These are phyloP conservation scores for Oligia fasciuncula DNA, from an alignment of 2,888 invertebrate genomes.

Conservation along the genomic window DNA sequence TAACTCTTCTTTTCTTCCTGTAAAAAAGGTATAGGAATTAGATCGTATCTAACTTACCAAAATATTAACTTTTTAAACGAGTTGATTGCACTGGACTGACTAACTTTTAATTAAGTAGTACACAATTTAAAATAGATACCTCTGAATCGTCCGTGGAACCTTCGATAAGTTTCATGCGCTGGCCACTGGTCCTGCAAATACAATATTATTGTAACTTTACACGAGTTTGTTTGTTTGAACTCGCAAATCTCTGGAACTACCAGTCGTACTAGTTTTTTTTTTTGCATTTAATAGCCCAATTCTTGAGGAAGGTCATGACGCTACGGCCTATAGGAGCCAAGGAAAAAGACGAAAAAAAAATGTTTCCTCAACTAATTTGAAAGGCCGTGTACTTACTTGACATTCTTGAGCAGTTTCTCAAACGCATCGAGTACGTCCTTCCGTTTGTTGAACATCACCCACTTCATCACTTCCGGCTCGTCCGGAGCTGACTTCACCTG, in stretches of 20 bases:
- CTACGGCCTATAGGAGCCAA: not conserved
- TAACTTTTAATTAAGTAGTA: not conserved
- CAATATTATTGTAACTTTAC: not conserved
- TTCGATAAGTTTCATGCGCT: constrained; percentile 46
- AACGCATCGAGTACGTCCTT: constrained; percentile 76
- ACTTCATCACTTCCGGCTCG: constrained; percentile 76
- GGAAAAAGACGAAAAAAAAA: too few relatives aligned
- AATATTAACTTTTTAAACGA: not conserved
- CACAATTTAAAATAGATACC: constrained; percentile 21
- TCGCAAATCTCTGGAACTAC: not conserved
- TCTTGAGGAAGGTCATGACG: not conserved
- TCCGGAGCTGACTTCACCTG: constrained; percentile 71
- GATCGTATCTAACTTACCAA: not conserved
- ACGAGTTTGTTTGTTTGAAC: not conserved
- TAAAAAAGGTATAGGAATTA: not conserved
- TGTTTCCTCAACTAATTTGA: not conserved
- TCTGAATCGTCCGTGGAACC: constrained; percentile 39
- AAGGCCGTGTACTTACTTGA: constrained; percentile 72
- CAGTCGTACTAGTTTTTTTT: not conserved
- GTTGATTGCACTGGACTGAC: not conserved
- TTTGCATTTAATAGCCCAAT: too few relatives aligned
- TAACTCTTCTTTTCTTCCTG: constrained; percentile 79
- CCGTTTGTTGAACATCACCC: constrained; percentile 78
- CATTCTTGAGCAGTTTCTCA: constrained; percentile 75
- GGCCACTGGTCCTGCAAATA: constrained; percentile 33